Evolutionary conservation across 2,888 invertebrate genomes (phyloP).

Genomic region (Lycocerus yunnanus): DNA sequence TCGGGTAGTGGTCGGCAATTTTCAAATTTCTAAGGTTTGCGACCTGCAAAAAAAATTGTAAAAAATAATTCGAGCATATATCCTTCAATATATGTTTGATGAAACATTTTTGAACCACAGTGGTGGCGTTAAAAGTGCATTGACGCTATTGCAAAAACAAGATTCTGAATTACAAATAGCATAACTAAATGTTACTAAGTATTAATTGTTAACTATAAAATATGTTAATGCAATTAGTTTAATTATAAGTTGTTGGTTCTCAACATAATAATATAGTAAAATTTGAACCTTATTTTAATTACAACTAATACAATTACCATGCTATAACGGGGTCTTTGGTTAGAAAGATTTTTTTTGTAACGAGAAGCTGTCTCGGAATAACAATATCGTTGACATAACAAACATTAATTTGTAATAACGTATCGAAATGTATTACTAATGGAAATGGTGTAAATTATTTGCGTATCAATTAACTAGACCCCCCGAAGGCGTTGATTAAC

Average conservation of each 20-base stretch:
- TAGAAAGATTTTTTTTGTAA: neutral
- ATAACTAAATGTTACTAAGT: neutral
- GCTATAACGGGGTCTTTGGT: neutral
- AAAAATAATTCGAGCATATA: no score
- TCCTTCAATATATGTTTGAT: no score
- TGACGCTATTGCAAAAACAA: neutral
- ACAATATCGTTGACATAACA: neutral
- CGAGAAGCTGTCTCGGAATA: neutral
- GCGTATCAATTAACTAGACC: slow-evolving; percentile 42
- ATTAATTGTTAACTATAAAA: neutral
- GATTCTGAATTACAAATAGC: neutral
- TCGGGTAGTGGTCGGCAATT: no score
- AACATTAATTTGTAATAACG: neutral
- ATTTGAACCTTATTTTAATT: neutral
- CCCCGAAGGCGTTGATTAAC: slow-evolving; percentile 51
- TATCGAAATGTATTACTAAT: slow-evolving; percentile 35
- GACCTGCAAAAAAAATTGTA: no score
- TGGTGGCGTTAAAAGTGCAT: neutral
- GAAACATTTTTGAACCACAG: neutral
- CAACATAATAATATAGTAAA: neutral
- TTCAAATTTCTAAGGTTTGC: no score
- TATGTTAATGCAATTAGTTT: slow-evolving; percentile 1
- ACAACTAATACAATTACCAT: neutral
- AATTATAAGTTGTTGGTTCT: neutral
- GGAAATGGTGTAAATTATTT: slow-evolving; percentile 45